Base-by-base conservation (phyloP, 2,797 vertebrate species). In the Hydrocynus forskahlii region DNA sequence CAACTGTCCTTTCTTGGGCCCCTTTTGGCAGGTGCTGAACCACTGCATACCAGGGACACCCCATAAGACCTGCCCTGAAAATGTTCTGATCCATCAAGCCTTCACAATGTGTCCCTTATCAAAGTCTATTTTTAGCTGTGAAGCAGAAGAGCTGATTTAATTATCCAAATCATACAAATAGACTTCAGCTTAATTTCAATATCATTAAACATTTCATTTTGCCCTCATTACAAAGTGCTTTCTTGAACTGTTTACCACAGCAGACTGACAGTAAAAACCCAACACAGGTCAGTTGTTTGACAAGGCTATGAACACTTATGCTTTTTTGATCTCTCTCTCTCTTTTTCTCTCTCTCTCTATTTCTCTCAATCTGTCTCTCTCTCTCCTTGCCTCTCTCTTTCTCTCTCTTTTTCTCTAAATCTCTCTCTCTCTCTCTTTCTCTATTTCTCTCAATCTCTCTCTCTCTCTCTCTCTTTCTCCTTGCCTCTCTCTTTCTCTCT, bases 261-360 rank as follows among this genome's bases (percentile, higher is more conserved):
- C 75, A 35, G 67, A 21, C 21, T 55, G 74, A 71, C 67, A 66
- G 29, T 0, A 19, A 50, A 68, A 81, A 81, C 19, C 54, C 73
- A 74, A 25, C 40, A 16, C 52, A 59, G 23, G 62, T 52, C 72
- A n/a, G n/a, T n/a, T 40, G 40, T 60, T 21, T 75, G 40, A 67
- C 38, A 75, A 68, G 21, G 17, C 35, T 71, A 35, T 9, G n/a
- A 19, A 1, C 63, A 50, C 63, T 59, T 69, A 62, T 62, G 55
- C 64, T 38, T 23, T 1, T 66, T 59, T 68, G 19, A 48, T 50
- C 64, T 19, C 40, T 69, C 55, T 50, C 45, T 48, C 68, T 23
- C 19, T 21, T 45, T 19, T 14, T 72, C 60, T 62, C 64, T n/a
- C n/a, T 17, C 55, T 76, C 38, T 81, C 54, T 21, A 40, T 29